Percentiles rank a stretch among this genome's conserved stretches.
Evolutionary conservation across 2,888 invertebrate species (phyloP).

Genomic region (Erebia epiphron): DNA sequence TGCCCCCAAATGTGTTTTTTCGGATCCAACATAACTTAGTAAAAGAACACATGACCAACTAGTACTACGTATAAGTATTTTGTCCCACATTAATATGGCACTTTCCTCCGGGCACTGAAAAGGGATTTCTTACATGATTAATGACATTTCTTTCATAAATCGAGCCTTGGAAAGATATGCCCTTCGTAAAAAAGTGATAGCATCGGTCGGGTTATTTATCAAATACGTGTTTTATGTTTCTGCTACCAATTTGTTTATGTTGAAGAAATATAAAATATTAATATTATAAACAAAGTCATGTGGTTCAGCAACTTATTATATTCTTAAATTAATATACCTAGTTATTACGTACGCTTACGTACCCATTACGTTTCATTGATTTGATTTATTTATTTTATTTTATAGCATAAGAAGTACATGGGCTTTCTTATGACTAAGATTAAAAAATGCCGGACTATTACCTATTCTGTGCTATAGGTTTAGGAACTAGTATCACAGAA

Average conservation of each 20-base stretch:
- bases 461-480: too few relatives aligned
- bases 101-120: conserved; percentile 8
- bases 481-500: too few relatives aligned
- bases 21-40: background rate
- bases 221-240: background rate
- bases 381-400: too few relatives aligned
- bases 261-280: too few relatives aligned
- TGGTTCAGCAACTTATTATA: too few relatives aligned
- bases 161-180: conserved; percentile 5
- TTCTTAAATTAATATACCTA: too few relatives aligned
- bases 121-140: conserved; percentile 26
- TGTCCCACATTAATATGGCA: conserved; percentile 20
- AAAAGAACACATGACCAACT: background rate
- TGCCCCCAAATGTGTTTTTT: background rate
- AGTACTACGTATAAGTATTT: conserved; percentile 9
- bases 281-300: too few relatives aligned
- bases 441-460: too few relatives aligned
- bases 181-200: conserved; percentile 12
- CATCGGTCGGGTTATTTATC: conserved; percentile 16
- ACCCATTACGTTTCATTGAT: too few relatives aligned
- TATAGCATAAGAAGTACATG: too few relatives aligned
- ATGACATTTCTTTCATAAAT: conserved; percentile 25
- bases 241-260: conserved; percentile 6
- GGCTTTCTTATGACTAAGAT: too few relatives aligned
- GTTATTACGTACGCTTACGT: too few relatives aligned